These are phyloP conservation scores for Pollenia amentaria DNA, from an alignment of 2,888 invertebrate genomes.

Conservation along the genomic window DNA sequence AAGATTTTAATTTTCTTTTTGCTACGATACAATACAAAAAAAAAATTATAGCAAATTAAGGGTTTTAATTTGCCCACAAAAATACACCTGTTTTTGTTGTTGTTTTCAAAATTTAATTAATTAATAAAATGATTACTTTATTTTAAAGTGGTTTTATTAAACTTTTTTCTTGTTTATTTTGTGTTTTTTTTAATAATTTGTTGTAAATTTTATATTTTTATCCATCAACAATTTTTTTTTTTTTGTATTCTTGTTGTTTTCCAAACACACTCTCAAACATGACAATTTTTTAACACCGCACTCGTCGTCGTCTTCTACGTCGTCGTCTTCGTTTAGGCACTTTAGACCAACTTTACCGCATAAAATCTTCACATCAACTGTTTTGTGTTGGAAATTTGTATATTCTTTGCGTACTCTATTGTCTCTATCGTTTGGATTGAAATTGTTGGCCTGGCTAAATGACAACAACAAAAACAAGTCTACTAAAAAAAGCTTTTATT, in stretches of 20 bases:
- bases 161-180: slow-evolving; percentile 18
- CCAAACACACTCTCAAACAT: slow-evolving; percentile 65
- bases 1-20: slow-evolving; percentile 18
- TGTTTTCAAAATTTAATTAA: background rate
- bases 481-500: slow-evolving; percentile 62
- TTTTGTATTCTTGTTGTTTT: slow-evolving; percentile 58
- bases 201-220: slow-evolving; percentile 46
- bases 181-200: slow-evolving; percentile 7
- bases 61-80: background rate
- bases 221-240: background rate
- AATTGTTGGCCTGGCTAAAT: slow-evolving; percentile 69
- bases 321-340: slow-evolving; percentile 67
- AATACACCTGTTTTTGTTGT: slow-evolving; percentile 42
- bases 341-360: slow-evolving; percentile 76
- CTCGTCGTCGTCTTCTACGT: slow-evolving; percentile 37
- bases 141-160: background rate
- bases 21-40: background rate
- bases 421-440: slow-evolving; percentile 8
- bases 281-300: slow-evolving; percentile 68
- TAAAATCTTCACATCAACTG: slow-evolving; percentile 77
- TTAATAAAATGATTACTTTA: slow-evolving; percentile 13
- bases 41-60: background rate
- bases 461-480: slow-evolving; percentile 7
- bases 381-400: slow-evolving; percentile 56
- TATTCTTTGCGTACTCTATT: slow-evolving; percentile 18